A percentile compares a stretch with the other conserved stretches of the same genome.
Conservation (phyloP, 2,113 vertebrate genomes). For the Tupaia tana region DNA sequence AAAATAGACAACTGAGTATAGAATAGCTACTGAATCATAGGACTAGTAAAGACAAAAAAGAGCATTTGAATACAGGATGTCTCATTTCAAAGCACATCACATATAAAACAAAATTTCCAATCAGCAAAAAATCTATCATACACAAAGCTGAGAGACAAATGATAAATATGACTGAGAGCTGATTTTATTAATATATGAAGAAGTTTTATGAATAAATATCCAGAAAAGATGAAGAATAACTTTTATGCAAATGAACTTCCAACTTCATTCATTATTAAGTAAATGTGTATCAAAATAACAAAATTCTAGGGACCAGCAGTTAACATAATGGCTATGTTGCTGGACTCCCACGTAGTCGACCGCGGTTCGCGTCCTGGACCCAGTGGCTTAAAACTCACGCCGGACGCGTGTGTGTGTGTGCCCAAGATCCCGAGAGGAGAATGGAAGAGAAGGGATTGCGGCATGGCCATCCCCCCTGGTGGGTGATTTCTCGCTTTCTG, state of each 20-base stretch:
- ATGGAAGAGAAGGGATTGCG: too few species aligned
- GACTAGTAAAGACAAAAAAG: not conserved
- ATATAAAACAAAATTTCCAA: not conserved
- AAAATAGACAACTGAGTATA: not conserved
- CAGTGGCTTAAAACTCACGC: too few species aligned
- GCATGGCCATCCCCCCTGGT: too few species aligned
- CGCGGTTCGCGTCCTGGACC: too few species aligned
- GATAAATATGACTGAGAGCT: not conserved
- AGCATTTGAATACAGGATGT: not conserved
- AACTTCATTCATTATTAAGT: not conserved
- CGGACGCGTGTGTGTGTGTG: too few species aligned
- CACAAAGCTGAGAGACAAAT: not conserved
- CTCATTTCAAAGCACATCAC: not conserved
- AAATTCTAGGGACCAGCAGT: not conserved
- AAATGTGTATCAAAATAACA: not conserved
- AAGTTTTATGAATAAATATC: not conserved
- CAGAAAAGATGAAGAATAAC: not conserved
- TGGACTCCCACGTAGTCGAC: too few species aligned
- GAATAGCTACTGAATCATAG: not conserved
- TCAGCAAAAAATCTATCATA: not conserved
- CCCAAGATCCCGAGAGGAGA: too few species aligned
- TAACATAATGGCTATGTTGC: too few species aligned
- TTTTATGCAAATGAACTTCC: constrained; percentile 29
- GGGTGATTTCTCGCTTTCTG: too few species aligned
- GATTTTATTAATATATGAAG: constrained; percentile 2